A percentile compares a stretch with the other conserved stretches of the same genome.
These are phyloP conservation scores for Leguminivora glycinivorella DNA, from an alignment of 1,140 invertebrate genomes.

Conservation along the genomic window DNA sequence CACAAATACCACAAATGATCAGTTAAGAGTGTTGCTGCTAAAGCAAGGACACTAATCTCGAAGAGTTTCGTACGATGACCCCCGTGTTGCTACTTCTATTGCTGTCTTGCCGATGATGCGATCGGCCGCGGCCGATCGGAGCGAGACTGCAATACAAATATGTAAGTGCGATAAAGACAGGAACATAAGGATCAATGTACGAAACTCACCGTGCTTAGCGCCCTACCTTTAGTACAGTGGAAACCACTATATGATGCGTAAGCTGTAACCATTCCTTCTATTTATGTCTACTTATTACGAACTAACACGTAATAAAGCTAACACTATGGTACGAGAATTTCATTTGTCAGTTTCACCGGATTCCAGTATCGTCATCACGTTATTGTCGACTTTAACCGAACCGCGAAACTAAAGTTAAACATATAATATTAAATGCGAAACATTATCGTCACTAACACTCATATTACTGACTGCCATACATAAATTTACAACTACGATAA, in stretches of 20 bases:
- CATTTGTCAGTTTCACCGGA: neutral
- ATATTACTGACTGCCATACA: slow-evolving; percentile 58
- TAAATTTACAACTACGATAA: slow-evolving; percentile 60
- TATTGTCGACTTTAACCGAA: slow-evolving; percentile 51
- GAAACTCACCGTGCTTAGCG: no score
- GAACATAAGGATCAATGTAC: no score
- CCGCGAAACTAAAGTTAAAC: slow-evolving; percentile 45
- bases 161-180: no score
- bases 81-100: no score
- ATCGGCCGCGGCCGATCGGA: no score
- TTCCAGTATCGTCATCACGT: slow-evolving; percentile 12
- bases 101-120: no score
- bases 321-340: slow-evolving; percentile 24
- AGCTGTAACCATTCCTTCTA: slow-evolving; percentile 17
- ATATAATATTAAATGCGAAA: slow-evolving; percentile 72
- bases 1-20: no score
- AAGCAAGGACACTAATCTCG: no score
- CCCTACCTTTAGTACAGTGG: neutral
- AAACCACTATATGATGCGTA: neutral
- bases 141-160: no score
- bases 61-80: no score
- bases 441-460: slow-evolving; percentile 52
- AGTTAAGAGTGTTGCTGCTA: no score
- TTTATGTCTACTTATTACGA: slow-evolving; percentile 16
- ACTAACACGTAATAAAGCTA: slow-evolving; percentile 20